Conservation (phyloP, 2,113 vertebrate genomes). For the Notarius lentiginosus region DNA sequence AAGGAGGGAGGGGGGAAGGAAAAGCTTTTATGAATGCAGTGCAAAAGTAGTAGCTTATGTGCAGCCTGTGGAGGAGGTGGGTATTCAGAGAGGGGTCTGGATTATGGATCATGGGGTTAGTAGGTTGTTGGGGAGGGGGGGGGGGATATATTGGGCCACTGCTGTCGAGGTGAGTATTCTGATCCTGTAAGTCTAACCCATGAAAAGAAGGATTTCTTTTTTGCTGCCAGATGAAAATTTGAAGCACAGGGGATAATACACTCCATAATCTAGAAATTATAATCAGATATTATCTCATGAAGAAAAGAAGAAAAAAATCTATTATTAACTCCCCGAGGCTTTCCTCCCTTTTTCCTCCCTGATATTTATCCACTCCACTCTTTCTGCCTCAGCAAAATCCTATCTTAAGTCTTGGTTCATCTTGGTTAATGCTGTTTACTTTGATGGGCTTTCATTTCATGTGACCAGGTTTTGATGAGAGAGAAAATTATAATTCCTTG, state of each 20-base stretch:
- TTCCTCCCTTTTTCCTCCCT: slow-evolving; percentile 47
- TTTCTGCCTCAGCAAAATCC: background rate
- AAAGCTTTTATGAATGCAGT: slow-evolving; percentile 57
- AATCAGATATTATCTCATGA: slow-evolving; percentile 70
- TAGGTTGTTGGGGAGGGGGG: slow-evolving; percentile 56
- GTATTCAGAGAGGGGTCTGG: slow-evolving; percentile 50
- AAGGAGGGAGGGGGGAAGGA: slow-evolving; percentile 50
- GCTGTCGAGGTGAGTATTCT: slow-evolving; percentile 37
- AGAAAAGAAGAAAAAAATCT: slow-evolving; percentile 70
- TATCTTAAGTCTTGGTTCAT: slow-evolving; percentile 20
- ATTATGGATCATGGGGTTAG: slow-evolving; percentile 61
- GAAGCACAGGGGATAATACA: slow-evolving; percentile 64
- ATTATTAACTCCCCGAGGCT: slow-evolving; percentile 56
- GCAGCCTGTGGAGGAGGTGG: slow-evolving; percentile 47
- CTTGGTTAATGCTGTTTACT: slow-evolving; percentile 40
- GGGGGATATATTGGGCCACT: slow-evolving; percentile 61
- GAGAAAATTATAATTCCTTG: slow-evolving; percentile 33
- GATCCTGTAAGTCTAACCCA: slow-evolving; percentile 70
- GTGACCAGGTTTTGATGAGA: slow-evolving; percentile 25
- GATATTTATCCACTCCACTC: background rate
- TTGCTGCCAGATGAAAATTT: slow-evolving; percentile 63
- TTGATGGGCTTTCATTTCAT: slow-evolving; percentile 32
- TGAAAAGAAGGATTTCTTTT: slow-evolving; percentile 65
- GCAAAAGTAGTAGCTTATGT: slow-evolving; percentile 50
- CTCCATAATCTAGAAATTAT: slow-evolving; percentile 63